Conservation (phyloP, 2,113 vertebrate genomes). For the Oryzias curvinotus region DNA sequence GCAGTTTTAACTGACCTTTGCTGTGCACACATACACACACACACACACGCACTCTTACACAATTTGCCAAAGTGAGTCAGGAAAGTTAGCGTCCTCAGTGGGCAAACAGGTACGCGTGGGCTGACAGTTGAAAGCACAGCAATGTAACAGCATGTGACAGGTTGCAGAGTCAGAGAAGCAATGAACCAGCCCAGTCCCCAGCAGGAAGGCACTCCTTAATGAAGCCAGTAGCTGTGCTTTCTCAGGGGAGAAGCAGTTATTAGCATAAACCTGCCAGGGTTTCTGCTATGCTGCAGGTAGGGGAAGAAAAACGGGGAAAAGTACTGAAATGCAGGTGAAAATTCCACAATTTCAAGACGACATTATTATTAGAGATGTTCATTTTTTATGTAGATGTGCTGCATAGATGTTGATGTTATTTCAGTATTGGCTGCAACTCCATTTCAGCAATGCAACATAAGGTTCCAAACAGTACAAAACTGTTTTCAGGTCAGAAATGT, state of each 20-base stretch:
- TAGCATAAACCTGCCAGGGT: slow-evolving; percentile 28
- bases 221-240: slow-evolving; percentile 34
- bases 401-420: too few species aligned
- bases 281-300: slow-evolving; percentile 27
- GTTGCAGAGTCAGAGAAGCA: slow-evolving; percentile 39
- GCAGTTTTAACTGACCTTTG: slow-evolving; percentile 4
- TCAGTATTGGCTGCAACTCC: too few species aligned
- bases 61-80: slow-evolving; percentile 28
- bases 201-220: slow-evolving; percentile 40
- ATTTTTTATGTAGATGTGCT: too few species aligned
- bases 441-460: not conserved
- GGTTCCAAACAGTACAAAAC: slow-evolving; percentile 28
- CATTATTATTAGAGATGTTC: too few species aligned
- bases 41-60: slow-evolving; percentile 16
- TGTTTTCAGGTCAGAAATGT: slow-evolving; percentile 39
- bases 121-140: slow-evolving; percentile 30
- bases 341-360: not conserved
- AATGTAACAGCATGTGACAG: slow-evolving; percentile 41
- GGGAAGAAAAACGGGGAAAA: slow-evolving; percentile 1
- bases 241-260: slow-evolving; percentile 38
- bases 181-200: slow-evolving; percentile 27
- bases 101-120: slow-evolving; percentile 41
- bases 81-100: slow-evolving; percentile 14
- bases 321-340: not conserved
- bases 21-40: slow-evolving; percentile 14